Evolutionary conservation across 1,140 invertebrate species (phyloP).

Genomic region (Drosophila nikananu): DNA sequence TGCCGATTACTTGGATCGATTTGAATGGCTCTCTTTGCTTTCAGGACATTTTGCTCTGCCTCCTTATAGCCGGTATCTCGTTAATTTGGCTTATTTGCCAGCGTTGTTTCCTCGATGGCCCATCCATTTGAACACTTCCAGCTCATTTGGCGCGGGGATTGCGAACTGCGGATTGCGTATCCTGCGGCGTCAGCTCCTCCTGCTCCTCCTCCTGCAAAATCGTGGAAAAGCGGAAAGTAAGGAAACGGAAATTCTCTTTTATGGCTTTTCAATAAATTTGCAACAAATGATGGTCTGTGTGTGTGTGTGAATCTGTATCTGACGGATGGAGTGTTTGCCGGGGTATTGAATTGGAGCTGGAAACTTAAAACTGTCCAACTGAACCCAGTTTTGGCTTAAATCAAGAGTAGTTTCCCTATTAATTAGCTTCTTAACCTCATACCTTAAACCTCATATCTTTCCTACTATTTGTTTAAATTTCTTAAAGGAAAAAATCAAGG

Average conservation of each 20-base stretch:
- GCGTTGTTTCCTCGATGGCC: constrained; percentile 25
- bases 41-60: constrained; percentile 33
- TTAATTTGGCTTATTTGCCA: constrained; percentile 52
- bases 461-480: not conserved
- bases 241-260: constrained; percentile 70
- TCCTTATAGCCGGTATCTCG: constrained; percentile 34
- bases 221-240: constrained; percentile 48
- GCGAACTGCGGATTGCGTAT: constrained; percentile 7
- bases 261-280: constrained; percentile 75
- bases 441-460: not conserved
- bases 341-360: not conserved
- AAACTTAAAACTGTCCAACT: constrained; percentile 12
- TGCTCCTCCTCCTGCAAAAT: constrained; percentile 30
- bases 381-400: not conserved
- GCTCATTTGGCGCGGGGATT: constrained; percentile 59
- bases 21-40: constrained; percentile 39
- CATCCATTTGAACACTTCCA: constrained; percentile 65
- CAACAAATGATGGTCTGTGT: constrained; percentile 58
- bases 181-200: constrained; percentile 1
- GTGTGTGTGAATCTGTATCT: constrained; percentile 5
- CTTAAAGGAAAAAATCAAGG: not conserved
- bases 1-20: constrained; percentile 40
- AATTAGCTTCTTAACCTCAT: not conserved
- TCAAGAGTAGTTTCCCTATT: not conserved
- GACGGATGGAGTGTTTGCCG: constrained; percentile 45